Base-by-base conservation (phyloP, 1,140 invertebrate species). In the Meloidogyne exigua region DNA sequence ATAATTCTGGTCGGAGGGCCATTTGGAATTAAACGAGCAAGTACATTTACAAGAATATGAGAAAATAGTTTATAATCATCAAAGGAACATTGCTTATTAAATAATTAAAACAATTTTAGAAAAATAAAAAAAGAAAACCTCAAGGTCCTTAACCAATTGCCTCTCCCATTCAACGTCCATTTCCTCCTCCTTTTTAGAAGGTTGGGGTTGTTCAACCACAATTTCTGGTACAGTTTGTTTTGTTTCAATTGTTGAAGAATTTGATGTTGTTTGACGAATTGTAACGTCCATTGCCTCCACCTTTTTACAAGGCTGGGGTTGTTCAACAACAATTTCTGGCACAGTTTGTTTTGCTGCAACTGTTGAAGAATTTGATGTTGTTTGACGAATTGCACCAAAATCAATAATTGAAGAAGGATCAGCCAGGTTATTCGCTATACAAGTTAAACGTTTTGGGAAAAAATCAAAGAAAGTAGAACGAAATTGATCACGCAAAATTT, bases 391-490 rank as follows among this genome's bases (percentile, higher is more conserved):
- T 0, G 74, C 74, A n/a, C 73, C 69, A 68, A 75, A 75, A 42
- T 75, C 74, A 36, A 75, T 75, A 44, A 75, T 75, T 44, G 74
- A 75, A 13, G 65, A 42, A 12, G 74, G 74, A 2, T 26, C 74
- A 12, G 64, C 65, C n/a, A 75, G 75, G 75, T 75, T 71, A 44
- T 75, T 21, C 4, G 68, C 74, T 49, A 75, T 67, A 28, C n/a
- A 32, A 11, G 65, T 57, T 36, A 71, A 15, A 23, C 68, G 66
- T 36, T 44, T 66, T n/a, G 74, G 74, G 15, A 75, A 75, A 18
- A 75, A 67, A n/a, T 80, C 78, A 18, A 68, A 70, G 23, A 79
- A 80, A 2, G 69, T 80, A 28, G 39, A 26, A 10, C 77, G 77
- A n/a, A 79, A 80, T n/a, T 69, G 42, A n/a, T 79, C 77, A 39